Conservation (phyloP, 1,140 invertebrate genomes). For the Halesus radiatus region DNA sequence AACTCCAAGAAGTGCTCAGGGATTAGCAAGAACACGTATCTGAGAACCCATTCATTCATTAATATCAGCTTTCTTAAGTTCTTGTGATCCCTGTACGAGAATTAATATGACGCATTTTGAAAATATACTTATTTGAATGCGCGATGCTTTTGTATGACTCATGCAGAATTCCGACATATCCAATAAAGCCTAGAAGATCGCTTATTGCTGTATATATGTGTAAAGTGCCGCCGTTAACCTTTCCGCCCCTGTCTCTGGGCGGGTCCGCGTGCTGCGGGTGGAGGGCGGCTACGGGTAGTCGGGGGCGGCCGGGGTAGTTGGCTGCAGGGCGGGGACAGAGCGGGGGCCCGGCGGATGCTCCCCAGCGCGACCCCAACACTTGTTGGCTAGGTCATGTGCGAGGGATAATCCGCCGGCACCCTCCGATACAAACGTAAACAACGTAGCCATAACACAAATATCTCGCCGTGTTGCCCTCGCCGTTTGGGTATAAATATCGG, state of each 20-base stretch:
- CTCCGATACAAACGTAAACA: conserved; percentile 42
- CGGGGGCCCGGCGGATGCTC: conserved; percentile 44
- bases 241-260: conserved; percentile 2
- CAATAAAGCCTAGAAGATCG: no score
- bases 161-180: no score
- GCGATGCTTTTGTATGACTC: no score
- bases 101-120: no score
- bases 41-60: no score
- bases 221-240: not conserved
- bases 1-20: no score
- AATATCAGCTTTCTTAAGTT: no score
- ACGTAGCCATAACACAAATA: conserved; percentile 30
- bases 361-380: conserved; percentile 29
- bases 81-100: no score
- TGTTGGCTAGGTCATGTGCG: conserved; percentile 42
- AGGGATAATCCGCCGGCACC: conserved; percentile 17
- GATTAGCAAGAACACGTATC: no score
- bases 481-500: conserved; percentile 3
- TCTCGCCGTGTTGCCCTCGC: conserved; percentile 21
- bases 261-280: conserved; percentile 3
- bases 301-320: not conserved
- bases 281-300: conserved; percentile 29
- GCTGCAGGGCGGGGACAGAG: conserved; percentile 39
- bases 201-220: no score
- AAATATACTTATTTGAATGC: no score